phyloP scores from a whole-genome alignment of 2,797 vertebrate species.

The Scyliorhinus canicula region DNA sequence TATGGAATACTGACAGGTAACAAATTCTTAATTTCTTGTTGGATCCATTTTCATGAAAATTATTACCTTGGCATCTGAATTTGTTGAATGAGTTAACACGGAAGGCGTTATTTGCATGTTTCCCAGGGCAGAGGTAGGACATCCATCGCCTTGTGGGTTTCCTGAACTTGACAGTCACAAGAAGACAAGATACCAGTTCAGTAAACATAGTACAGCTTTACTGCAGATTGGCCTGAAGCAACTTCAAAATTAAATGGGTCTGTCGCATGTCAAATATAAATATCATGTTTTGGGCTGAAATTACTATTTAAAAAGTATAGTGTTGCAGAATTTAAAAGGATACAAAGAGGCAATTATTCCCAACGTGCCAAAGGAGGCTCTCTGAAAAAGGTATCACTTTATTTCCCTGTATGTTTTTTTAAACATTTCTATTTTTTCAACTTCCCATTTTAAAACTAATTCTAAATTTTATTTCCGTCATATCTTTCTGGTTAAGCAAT shows the following conservation, averaged over 20 bases:
- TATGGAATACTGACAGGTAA: not conserved
- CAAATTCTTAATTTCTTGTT: not conserved
- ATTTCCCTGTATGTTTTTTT: not conserved
- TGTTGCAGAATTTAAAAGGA: not conserved
- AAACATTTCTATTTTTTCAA: not conserved
- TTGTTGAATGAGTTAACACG: not conserved
- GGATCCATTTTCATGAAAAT: not conserved
- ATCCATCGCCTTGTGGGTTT: not conserved
- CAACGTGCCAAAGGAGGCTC: not conserved
- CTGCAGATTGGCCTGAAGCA: not conserved
- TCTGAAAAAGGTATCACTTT: not conserved
- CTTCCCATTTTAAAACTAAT: not conserved
- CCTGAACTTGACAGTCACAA: not conserved
- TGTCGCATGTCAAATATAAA: not conserved
- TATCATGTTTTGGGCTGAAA: not conserved
- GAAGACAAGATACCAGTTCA: not conserved
- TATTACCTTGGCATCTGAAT: not conserved
- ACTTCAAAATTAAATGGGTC: not conserved
- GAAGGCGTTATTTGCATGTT: not conserved
- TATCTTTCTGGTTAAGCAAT: not conserved
- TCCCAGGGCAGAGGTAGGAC: not conserved
- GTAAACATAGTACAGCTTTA: not conserved
- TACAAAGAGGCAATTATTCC: not conserved
- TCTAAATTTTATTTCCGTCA: not conserved
- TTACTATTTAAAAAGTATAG: not conserved